Evolutionary conservation across 1,140 invertebrate genomes (phyloP).

Genomic region (Goniozus legneri): DNA sequence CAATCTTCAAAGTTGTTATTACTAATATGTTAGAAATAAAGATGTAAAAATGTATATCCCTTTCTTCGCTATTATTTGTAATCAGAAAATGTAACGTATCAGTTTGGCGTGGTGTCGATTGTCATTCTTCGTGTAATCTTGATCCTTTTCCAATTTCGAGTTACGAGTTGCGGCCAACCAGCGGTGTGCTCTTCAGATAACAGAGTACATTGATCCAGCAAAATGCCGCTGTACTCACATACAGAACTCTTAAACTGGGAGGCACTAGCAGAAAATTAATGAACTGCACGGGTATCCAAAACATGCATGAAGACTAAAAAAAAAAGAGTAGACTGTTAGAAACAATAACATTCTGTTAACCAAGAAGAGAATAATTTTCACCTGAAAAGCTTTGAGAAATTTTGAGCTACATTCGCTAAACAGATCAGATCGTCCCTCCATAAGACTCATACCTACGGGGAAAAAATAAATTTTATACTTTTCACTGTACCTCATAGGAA

Average conservation of each 20-base stretch:
- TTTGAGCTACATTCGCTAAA: slow-evolving; percentile 70
- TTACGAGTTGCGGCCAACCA: no score
- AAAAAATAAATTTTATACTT: slow-evolving; percentile 11
- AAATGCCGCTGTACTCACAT: slow-evolving; percentile 68
- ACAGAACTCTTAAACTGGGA: slow-evolving; percentile 65
- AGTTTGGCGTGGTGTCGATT: no score
- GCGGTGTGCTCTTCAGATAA: slow-evolving; percentile 65
- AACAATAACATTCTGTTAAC: neutral
- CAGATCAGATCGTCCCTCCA: slow-evolving; percentile 66
- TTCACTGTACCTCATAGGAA: neutral
- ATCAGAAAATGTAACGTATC: no score
- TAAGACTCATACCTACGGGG: slow-evolving; percentile 66
- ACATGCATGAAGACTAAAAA: slow-evolving; percentile 63
- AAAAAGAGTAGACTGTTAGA: slow-evolving; percentile 6
- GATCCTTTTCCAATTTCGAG: no score
- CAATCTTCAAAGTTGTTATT: no score
- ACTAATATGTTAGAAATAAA: no score
- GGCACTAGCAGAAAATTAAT: slow-evolving; percentile 71
- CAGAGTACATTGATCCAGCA: slow-evolving; percentile 77
- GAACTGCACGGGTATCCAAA: slow-evolving; percentile 75
- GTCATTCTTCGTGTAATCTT: no score
- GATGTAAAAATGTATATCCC: no score
- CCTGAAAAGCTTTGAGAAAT: slow-evolving; percentile 49
- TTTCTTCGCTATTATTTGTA: no score
- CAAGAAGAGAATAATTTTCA: neutral